Evolutionary conservation across 2,113 vertebrate genomes (phyloP).

Genomic region (Tragelaphus strepsiceros): DNA sequence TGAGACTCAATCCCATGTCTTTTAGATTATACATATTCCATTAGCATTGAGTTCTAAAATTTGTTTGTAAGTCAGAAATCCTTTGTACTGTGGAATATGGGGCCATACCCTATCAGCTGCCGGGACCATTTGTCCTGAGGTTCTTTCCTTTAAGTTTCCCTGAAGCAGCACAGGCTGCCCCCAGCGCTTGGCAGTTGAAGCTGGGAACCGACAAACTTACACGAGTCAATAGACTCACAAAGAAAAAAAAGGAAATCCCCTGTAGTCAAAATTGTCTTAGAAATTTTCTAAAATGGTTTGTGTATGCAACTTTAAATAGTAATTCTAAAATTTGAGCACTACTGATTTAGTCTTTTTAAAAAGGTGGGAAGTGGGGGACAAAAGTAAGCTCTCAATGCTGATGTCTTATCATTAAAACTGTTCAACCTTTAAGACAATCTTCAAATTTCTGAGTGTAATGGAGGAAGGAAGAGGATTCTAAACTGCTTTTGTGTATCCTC

Average conservation of each 20-base stretch:
- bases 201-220: background rate
- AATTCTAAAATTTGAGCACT: background rate
- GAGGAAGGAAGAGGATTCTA: background rate
- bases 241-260: background rate
- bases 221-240: background rate
- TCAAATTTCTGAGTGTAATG: background rate
- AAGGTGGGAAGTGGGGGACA: background rate
- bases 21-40: background rate
- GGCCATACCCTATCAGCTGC: background rate
- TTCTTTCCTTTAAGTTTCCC: background rate
- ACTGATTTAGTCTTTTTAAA: background rate
- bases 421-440: conserved; percentile 8
- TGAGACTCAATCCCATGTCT: background rate
- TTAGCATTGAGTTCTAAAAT: background rate
- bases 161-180: background rate
- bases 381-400: background rate
- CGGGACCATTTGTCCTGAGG: background rate
- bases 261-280: background rate
- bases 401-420: background rate
- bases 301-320: background rate
- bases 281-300: background rate
- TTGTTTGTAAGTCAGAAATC: background rate
- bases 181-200: background rate
- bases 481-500: background rate
- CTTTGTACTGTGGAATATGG: background rate